Conservation (phyloP, 2,797 vertebrate species). For the Bryconaethiops microstoma region DNA sequence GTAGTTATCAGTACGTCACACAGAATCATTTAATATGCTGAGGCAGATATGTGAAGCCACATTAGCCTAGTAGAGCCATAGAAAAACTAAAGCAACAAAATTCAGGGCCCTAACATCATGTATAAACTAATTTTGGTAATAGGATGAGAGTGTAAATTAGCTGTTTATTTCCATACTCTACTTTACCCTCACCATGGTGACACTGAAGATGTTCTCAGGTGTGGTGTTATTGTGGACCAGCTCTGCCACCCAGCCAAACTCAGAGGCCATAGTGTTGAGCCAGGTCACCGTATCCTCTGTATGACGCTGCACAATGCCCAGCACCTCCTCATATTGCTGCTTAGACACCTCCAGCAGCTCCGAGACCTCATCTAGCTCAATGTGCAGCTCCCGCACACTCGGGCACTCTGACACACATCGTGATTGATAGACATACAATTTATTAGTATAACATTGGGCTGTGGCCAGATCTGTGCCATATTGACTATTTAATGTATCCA, state of each 20-base stretch:
- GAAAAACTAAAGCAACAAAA: no score
- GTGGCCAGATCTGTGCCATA: neutral
- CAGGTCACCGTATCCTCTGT: conserved; percentile 82
- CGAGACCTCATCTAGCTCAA: conserved; percentile 83
- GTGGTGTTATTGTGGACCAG: conserved; percentile 69
- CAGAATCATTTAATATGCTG: no score
- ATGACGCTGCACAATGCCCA: conserved; percentile 83
- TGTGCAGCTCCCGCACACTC: conserved; percentile 80
- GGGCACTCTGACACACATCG: conserved; percentile 81
- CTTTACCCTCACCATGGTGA: conserved; percentile 77
- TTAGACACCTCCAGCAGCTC: conserved; percentile 83
- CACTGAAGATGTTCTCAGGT: conserved; percentile 78
- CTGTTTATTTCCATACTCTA: no score
- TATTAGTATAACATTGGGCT: neutral
- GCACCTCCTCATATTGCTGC: conserved; percentile 86
- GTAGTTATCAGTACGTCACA: no score
- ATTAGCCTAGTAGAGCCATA: no score
- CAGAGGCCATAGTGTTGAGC: conserved; percentile 83
- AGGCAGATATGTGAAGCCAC: no score
- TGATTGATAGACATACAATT: neutral
- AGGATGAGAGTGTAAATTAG: no score
- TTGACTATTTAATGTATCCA: no score
- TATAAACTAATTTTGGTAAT: no score
- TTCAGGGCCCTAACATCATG: no score
- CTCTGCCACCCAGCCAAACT: conserved; percentile 88